Base-by-base conservation (phyloP, 2,888 invertebrate species). In the Dendrolimus houi region DNA sequence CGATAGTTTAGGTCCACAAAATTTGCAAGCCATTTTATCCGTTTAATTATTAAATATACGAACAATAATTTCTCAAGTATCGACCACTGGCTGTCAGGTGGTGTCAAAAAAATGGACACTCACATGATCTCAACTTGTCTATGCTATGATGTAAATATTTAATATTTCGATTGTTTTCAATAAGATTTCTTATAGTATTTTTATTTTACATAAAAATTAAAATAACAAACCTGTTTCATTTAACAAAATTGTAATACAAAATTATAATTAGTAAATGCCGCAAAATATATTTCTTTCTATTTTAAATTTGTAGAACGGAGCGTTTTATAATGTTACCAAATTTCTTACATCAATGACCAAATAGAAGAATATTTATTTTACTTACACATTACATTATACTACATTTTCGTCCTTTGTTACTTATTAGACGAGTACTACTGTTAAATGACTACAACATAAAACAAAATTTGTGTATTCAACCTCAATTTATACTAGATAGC, bases 1-100 rank as follows among this genome's bases (percentile, higher is more conserved):
- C 67, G 98, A 98, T 61, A 96, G 92, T 88, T 98, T 98, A 52
- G 98, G 98, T 58, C 98, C 98, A 90, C 98, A 98, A 76, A 97
- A 87, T 83, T 86, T 92, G 66, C 66, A 85, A 58, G 81, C 84
- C 89, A 86, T 87, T 87, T 84, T 85, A 64, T 64, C 67, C 62
- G 75, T 76, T 77, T 82, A 74, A 77, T 82, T 72, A 68, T 64
- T 62, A 72, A 75, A 76, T 74, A 75, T 74, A 72, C 70, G 74
- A 72, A 71, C 66, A 75, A 67, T 59, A 78, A 81, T 70, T 65
- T 67, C 64, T 63, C 68, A 69, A 66, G 66, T 83, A 86, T 84
- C 85, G 84, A 87, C 83, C 83, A 81, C 71, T 71, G 77, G 64
- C 83, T 87, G 84, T 87, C 88, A 88, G 78, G 74, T 77, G 81